Conservation (phyloP, 2,797 vertebrate species). For the Bradypodion pumilum region DNA sequence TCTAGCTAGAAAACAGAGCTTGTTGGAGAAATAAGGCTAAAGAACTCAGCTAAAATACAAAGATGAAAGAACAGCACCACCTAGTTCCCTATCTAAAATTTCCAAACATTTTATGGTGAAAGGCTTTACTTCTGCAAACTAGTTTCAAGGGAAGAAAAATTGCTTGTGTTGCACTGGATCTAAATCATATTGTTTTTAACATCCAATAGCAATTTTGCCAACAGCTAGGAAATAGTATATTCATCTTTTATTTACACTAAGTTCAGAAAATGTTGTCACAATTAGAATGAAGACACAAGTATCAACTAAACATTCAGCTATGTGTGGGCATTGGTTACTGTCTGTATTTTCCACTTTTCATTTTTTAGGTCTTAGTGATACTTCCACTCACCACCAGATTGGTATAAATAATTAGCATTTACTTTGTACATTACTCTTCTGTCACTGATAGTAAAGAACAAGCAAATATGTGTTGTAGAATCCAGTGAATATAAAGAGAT, state of each 20-base stretch:
- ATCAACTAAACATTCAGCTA: neutral
- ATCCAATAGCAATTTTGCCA: slow-evolving; percentile 34
- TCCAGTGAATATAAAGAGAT: neutral
- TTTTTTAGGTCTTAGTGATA: neutral
- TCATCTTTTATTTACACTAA: neutral
- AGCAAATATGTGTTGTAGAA: neutral
- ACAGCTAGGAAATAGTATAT: slow-evolving; percentile 37
- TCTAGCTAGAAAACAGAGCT: slow-evolving; percentile 38
- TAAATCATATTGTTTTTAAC: slow-evolving; percentile 34
- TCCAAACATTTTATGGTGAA: slow-evolving; percentile 56
- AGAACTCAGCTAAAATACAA: slow-evolving; percentile 66
- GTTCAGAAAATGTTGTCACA: neutral
- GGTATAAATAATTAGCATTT: neutral
- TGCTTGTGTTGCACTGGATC: neutral
- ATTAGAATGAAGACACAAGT: neutral
- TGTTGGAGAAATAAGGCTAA: slow-evolving; percentile 52
- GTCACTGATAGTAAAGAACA: neutral
- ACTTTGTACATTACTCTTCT: neutral
- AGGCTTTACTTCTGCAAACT: slow-evolving; percentile 58
- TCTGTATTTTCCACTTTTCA: neutral
- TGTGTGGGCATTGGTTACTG: neutral
- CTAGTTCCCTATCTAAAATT: slow-evolving; percentile 74
- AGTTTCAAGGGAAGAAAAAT: slow-evolving; percentile 10
- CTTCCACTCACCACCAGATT: neutral
- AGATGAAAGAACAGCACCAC: slow-evolving; percentile 81